Base-by-base conservation (phyloP, 2,113 vertebrate genomes). In the Oxyruncus cristatus region DNA sequence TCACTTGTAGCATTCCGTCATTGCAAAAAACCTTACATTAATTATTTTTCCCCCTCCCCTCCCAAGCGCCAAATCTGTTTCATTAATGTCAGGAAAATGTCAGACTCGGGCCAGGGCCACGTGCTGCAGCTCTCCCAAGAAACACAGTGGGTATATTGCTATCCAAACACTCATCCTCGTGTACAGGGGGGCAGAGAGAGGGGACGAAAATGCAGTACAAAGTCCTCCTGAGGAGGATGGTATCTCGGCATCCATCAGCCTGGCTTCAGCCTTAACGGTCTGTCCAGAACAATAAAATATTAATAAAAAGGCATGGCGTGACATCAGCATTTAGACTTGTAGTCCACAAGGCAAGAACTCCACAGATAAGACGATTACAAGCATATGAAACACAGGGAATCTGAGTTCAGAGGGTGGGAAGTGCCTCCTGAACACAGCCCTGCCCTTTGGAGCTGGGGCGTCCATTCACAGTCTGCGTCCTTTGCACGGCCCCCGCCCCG, bases 321-420 rank as follows among this genome's bases (percentile, higher is more conserved):
- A 85, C 67, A 80, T 94, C 75, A 62, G 96, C 22, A 52, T 59
- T 93, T 46, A 46, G 50, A 75, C 63, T 32, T 37, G 72, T 91
- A 88, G 96, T 95, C 95, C 95, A 83, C 87, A 90, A 93, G 95
- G n/a, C 96, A 46, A 96, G 88, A 93, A 95, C 95, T 91, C 96
- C 97, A 97, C 96, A 97, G 97, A 95, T 21, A 68, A 85, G 91
- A 97, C 9, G 59, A 67, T 88, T 75, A 15, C 3, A 27, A 84
- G 46, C 46, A 75, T 65, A 59, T 39, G 50, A 33, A 76, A 93
- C 68, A 49, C 58, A 46, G 74, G 92, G 91, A 41, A 78, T 79
- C 65, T 27, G 67, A 92, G 95, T n/a, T 33, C 59, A 82, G 88
- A 94, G 55, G 49, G 27, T 65, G 59, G 79, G 37, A 63, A 86